Percentiles rank a stretch among this genome's conserved stretches.
phyloP scores from a whole-genome alignment of 2,888 invertebrate species.

The Meloe dianella region DNA sequence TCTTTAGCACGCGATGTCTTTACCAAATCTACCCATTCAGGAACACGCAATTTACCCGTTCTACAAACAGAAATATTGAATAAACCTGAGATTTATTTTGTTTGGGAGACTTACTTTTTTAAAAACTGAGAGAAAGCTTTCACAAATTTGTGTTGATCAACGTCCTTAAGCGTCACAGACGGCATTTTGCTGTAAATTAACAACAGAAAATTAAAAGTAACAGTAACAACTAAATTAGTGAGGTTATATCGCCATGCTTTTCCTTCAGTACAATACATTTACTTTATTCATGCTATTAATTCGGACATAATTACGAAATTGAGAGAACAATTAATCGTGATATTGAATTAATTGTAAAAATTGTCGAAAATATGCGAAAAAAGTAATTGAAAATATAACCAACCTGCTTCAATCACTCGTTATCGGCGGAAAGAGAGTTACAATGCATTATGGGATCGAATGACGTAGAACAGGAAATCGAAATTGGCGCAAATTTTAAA shows the following conservation, averaged over 20 bases:
- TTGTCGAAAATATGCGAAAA: background rate
- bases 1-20: conserved; percentile 97
- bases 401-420: conserved; percentile 6
- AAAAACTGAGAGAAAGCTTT: conserved; percentile 94
- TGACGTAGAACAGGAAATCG: conserved; percentile 16
- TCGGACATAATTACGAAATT: background rate
- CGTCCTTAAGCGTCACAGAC: conserved; percentile 96
- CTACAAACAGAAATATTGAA: conserved; percentile 59
- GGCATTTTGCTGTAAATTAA: conserved; percentile 68
- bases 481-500: conserved; percentile 14
- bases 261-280: background rate
- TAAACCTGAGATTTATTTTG: conserved; percentile 17
- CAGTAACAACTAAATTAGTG: background rate
- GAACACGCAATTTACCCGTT: conserved; percentile 93
- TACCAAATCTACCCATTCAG: conserved; percentile 97
- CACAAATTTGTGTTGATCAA: conserved; percentile 97
- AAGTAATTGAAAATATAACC: background rate
- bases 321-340: background rate
- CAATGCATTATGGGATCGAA: background rate
- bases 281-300: background rate
- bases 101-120: conserved; percentile 83
- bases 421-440: conserved; percentile 5
- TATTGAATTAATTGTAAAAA: background rate
- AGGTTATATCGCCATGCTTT: conserved; percentile 17
- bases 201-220: background rate